A percentile compares a stretch with the other conserved stretches of the same genome.
Conservation (phyloP, 1,140 invertebrate genomes). For the Bombus pyrosoma region DNA sequence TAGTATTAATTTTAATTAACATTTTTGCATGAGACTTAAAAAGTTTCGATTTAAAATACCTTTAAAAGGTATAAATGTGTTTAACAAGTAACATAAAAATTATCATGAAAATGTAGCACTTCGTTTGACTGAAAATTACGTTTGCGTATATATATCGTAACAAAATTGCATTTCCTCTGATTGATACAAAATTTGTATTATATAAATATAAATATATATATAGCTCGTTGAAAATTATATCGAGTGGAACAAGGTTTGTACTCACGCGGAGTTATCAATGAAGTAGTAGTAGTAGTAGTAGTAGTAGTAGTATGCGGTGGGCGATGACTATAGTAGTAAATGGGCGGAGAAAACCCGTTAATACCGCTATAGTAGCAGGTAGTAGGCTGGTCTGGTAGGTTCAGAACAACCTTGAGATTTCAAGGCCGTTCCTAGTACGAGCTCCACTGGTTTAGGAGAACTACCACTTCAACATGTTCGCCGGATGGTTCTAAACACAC, state of each 20-base stretch:
- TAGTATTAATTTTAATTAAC: background rate
- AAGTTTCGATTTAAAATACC: too few relatives aligned
- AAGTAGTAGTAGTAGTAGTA: background rate
- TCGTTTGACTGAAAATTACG: too few relatives aligned
- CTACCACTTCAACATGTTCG: conserved; percentile 68
- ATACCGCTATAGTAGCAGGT: conserved; percentile 20
- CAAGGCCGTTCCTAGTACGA: conserved; percentile 59
- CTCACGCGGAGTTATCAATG: background rate
- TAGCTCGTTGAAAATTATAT: too few relatives aligned
- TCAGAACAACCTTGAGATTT: conserved; percentile 58
- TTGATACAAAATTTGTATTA: too few relatives aligned
- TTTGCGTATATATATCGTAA: too few relatives aligned
- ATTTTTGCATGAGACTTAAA: fast-evolving
- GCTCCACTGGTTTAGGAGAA: conserved; percentile 54
- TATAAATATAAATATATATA: too few relatives aligned
- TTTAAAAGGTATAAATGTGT: too few relatives aligned
- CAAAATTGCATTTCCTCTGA: too few relatives aligned
- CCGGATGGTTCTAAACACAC: conserved; percentile 77
- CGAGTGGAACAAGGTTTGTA: too few relatives aligned
- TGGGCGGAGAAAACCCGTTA: background rate
- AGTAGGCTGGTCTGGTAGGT: conserved; percentile 53
- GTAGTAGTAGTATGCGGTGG: background rate
- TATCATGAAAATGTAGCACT: too few relatives aligned
- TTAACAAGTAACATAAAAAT: too few relatives aligned
- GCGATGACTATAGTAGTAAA: background rate